These are phyloP conservation scores for Lophochroa leadbeateri DNA, from an alignment of 2,113 vertebrate genomes.

Conservation along the genomic window DNA sequence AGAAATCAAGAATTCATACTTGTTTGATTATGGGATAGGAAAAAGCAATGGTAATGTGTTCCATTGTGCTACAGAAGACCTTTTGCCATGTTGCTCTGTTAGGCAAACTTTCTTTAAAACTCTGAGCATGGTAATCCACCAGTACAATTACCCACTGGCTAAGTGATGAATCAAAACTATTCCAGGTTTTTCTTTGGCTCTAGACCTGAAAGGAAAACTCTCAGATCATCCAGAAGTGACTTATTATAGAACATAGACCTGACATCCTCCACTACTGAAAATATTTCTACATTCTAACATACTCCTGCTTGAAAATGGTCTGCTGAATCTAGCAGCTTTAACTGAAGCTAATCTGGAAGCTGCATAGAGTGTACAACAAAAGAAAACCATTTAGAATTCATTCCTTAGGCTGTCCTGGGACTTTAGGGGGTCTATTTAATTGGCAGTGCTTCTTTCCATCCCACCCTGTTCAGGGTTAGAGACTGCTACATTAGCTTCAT, in stretches of 20 bases:
- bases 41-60: not conserved
- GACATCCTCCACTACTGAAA: not conserved
- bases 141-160: not conserved
- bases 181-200: not conserved
- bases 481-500: not conserved
- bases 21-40: not conserved
- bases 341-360: not conserved
- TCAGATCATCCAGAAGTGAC: not conserved
- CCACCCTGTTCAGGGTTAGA: not conserved
- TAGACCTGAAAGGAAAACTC: conserved; percentile 1
- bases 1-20: not conserved
- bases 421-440: conserved; percentile 49
- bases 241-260: conserved; percentile 47
- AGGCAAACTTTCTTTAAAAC: conserved; percentile 1
- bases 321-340: conserved; percentile 1
- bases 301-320: not conserved
- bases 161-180: not conserved
- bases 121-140: not conserved
- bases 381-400: not conserved
- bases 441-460: not conserved
- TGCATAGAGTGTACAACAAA: not conserved
- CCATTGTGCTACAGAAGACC: not conserved
- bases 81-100: not conserved
- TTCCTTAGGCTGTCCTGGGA: not conserved
- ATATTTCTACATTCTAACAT: not conserved